Base-by-base conservation (phyloP, 2,113 vertebrate genomes). In the Riparia riparia region DNA sequence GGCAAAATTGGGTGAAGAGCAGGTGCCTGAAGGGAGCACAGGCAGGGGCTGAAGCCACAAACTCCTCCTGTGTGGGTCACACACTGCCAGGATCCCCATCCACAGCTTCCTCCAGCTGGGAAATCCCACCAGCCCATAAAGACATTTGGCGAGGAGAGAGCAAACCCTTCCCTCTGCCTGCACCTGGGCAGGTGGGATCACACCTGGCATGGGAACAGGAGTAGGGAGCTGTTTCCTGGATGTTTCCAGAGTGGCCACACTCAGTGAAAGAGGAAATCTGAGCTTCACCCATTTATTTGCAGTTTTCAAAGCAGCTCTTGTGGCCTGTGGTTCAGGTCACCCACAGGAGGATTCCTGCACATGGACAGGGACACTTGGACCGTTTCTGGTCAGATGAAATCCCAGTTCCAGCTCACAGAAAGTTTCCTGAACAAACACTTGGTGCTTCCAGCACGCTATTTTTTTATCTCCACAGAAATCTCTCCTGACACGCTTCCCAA, bases 381-480 rank as follows among this genome's bases (percentile, higher is more conserved):
- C 29, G 31, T 3, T 91, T 76, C 42, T 70, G 12, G 41, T 57
- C n/a, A 26, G 47, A 14, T 14, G 22, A 63, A 94, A n/a, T 32
- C 29, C 49, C 74, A 31, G 29, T 6, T 61, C 22, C 56, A 10
- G 25, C 11, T 61, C 63, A 20, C 0, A 1, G 51, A 32, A 83
- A 14, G 31, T 61, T 72, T 77, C 60, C 72, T 51, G 71, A 17
- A 42, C 3, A 5, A 53, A 17, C 25, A 25, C 50, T 26, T 76
- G 7, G 17, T 0, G 0, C 53, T 66, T 69, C 3, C 63, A 58
- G 7, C 0, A 5, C 0, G 1, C 6, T 32, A 5, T 5, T 39
- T 49, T 89, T 91, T 85, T 28, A 31, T 56, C 17, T 54, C 42
- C 29, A 25, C 44, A 49, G 82, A 47, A 47, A 63, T 31, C 14